Evolutionary conservation across 2,888 invertebrate genomes (phyloP), one percentile per base, ranked within the genome.

Genomic region (Dascillus cervinus): DNA sequence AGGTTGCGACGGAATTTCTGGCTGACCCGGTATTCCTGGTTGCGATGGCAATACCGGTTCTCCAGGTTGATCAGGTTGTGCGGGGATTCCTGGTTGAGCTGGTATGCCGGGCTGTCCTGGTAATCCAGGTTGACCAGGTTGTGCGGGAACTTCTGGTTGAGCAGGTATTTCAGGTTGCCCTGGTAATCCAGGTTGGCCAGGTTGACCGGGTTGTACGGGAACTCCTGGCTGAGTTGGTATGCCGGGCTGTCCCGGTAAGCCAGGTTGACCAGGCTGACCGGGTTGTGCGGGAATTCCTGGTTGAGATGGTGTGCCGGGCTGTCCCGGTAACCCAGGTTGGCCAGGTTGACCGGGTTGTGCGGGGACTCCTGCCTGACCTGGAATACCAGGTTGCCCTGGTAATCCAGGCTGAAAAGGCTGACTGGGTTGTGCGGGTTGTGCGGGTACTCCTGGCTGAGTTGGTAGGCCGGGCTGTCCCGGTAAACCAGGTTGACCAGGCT

Each of bases 301-400:
- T n/a, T n/a, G n/a, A n/a, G n/a, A n/a, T n/a, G n/a, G n/a, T n/a
- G n/a, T n/a, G n/a, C 32, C 28, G 11, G 39, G 39, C 17, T 11
- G 20, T 22, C 27, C 39, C 1, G 31, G 32, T 23, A 17, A 20
- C 3, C 31, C 30, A 14, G 39, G 50, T 37, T 44, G 42, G 34
- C 33, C 34, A 32, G 26, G 37, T 38, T 10, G 28, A 24, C 42
- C 40, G 5, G 44, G 43, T 26, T 33, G 35, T 21, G 38, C 42
- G 12, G 45, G 32, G 30, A 27, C 41, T 14, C 77, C 35, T 1
- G 37, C 32, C 20, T 27, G 34, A 26, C 39, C 42, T 9, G 46
- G 44, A 29, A 29, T 12, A 6, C 38, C 33, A 26, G 43, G 41
- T 22, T 29, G 20, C 2, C 26, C 25, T 25, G 38, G 24, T 24